phyloP scores from a whole-genome alignment of 2,888 invertebrate species.

The Ferrisia virgata region DNA sequence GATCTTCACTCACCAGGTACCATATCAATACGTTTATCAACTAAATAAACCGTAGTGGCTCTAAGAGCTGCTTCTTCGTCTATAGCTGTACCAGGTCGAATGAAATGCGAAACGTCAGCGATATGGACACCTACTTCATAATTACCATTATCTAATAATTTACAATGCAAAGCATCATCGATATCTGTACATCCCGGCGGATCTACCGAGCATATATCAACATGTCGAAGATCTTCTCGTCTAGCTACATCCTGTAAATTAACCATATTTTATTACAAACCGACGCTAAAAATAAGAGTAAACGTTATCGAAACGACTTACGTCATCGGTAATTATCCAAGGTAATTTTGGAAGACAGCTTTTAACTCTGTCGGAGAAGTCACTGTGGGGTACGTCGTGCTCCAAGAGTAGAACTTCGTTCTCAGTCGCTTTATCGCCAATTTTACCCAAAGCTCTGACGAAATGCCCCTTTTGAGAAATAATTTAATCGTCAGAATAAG shows the following conservation, averaged over 20 bases:
- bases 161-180: conserved; percentile 94
- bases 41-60: conserved; percentile 94
- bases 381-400: conserved; percentile 93
- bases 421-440: conserved; percentile 93
- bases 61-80: conserved; percentile 90
- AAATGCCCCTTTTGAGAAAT: conserved; percentile 73
- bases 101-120: conserved; percentile 97
- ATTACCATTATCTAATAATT: conserved; percentile 67
- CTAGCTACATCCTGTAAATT: conserved; percentile 65
- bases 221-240: conserved; percentile 78
- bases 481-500: background rate
- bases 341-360: conserved; percentile 85
- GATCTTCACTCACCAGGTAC: conserved; percentile 58
- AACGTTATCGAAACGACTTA: background rate
- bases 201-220: conserved; percentile 92
- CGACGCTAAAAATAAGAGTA: background rate
- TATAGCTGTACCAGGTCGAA: conserved; percentile 85
- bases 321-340: conserved; percentile 66
- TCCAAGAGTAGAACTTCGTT: conserved; percentile 94
- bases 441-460: conserved; percentile 84
- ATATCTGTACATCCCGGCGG: conserved; percentile 99
- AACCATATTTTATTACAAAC: background rate
- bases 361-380: conserved; percentile 91
- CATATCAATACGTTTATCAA: conserved; percentile 89
- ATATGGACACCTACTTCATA: conserved; percentile 94